phyloP scores from a whole-genome alignment of 2,113 vertebrate genomes.

The Tyrannus savana region DNA sequence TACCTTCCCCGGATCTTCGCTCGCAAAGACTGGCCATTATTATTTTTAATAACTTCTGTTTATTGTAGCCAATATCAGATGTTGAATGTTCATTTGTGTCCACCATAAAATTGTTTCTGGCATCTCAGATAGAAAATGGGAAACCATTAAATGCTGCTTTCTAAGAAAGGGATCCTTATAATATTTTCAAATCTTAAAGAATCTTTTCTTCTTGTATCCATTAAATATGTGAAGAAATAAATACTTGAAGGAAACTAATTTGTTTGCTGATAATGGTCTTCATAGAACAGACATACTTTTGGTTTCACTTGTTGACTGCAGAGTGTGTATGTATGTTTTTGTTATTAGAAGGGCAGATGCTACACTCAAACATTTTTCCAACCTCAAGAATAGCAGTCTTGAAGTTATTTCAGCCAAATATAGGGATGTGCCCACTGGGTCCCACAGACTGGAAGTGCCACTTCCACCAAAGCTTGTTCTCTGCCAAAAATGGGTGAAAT shows the following conservation, averaged over 20 bases:
- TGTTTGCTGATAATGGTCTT: not conserved
- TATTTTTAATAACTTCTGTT: not conserved
- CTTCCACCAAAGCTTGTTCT: not conserved
- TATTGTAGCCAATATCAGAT: not conserved
- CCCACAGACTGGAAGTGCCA: not conserved
- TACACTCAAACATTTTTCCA: not conserved
- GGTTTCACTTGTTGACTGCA: not conserved
- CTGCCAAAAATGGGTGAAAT: not conserved
- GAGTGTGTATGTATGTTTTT: not conserved
- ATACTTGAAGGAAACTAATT: not conserved
- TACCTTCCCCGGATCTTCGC: no score
- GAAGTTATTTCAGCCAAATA: not conserved
- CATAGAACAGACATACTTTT: not conserved
- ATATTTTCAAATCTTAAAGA: not conserved
- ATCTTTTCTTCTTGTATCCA: not conserved
- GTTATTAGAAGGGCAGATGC: slow-evolving; percentile 6
- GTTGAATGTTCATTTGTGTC: not conserved
- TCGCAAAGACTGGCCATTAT: no score
- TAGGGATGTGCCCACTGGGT: not conserved
- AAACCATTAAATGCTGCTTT: not conserved
- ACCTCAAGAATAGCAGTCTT: not conserved
- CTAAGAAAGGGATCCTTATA: not conserved
- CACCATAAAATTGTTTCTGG: not conserved
- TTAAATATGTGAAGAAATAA: not conserved
- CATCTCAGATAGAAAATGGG: not conserved